Conservation (phyloP, 2,113 vertebrate genomes). For the Pseudolaguvia tuberculata region DNA sequence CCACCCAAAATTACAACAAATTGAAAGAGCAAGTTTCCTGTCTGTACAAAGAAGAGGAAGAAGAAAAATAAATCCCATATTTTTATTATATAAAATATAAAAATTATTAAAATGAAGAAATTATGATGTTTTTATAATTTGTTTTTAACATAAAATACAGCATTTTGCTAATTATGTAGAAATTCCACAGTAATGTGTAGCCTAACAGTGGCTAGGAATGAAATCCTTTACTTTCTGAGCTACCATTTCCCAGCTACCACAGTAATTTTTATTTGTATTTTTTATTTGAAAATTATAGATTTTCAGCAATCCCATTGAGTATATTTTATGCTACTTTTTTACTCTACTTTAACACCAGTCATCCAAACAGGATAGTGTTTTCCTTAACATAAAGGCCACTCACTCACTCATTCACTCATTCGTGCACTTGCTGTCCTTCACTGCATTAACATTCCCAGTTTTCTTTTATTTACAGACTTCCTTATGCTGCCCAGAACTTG, state of each 20-base stretch:
- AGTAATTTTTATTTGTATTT: not conserved
- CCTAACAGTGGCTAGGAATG: too few relatives aligned
- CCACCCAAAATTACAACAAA: too few relatives aligned
- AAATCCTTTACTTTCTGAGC: too few relatives aligned
- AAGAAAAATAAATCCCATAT: too few relatives aligned
- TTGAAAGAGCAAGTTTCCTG: too few relatives aligned
- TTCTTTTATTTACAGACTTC: conserved; percentile 71
- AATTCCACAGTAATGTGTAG: not conserved
- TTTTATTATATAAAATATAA: too few relatives aligned
- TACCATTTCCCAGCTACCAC: too few relatives aligned
- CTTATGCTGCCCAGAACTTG: conserved; percentile 79
- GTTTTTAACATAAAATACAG: not conserved
- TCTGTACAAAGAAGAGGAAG: too few relatives aligned
- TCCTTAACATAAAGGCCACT: conserved; percentile 59
- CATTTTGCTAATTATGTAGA: not conserved
- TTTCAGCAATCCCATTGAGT: conserved; percentile 35
- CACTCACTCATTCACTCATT: conserved; percentile 56
- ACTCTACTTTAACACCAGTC: conserved; percentile 80
- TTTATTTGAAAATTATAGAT: not conserved
- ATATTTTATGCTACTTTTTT: conserved; percentile 58
- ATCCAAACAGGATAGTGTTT: conserved; percentile 67
- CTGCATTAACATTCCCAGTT: conserved; percentile 63
- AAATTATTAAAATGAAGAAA: too few relatives aligned
- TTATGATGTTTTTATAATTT: too few relatives aligned
- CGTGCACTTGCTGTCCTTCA: conserved; percentile 50